phyloP scores from a whole-genome alignment of 2,888 invertebrate species.

The Dicroscelio sp. region DNA sequence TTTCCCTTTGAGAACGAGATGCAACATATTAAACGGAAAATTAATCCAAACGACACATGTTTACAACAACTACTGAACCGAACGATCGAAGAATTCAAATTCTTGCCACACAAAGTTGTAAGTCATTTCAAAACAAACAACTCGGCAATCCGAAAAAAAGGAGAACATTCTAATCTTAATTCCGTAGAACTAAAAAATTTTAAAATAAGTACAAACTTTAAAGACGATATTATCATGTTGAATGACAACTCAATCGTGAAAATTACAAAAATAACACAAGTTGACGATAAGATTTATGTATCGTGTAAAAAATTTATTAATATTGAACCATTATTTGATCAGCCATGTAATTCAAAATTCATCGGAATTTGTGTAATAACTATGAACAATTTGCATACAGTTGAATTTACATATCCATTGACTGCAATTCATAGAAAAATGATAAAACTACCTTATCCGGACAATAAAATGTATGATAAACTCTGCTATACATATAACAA shows the following conservation, averaged over 20 bases:
- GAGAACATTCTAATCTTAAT: not conserved
- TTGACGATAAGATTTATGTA: not conserved
- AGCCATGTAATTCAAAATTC: slow-evolving; percentile 20
- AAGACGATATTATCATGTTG: slow-evolving; percentile 36
- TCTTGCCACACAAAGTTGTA: not conserved
- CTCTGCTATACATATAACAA: not conserved
- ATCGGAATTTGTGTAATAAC: slow-evolving; percentile 29
- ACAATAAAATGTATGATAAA: not conserved
- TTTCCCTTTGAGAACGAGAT: no score
- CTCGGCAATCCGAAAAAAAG: not conserved
- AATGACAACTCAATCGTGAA: slow-evolving; percentile 14
- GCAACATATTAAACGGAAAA: not conserved
- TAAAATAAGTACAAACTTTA: slow-evolving; percentile 17
- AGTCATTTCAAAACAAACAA: not conserved
- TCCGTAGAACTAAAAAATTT: slow-evolving; percentile 3
- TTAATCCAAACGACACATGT: not conserved
- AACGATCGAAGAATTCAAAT: slow-evolving; percentile 25
- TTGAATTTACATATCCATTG: slow-evolving; percentile 9
- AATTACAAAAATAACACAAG: slow-evolving; percentile 4
- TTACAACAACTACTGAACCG: slow-evolving; percentile 25
- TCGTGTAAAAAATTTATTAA: not conserved
- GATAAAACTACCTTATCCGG: slow-evolving; percentile 27
- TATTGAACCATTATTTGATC: not conserved
- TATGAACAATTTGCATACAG: not conserved
- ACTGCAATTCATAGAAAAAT: slow-evolving; percentile 29